These are phyloP conservation scores for Scaptodrosophila lebanonensis DNA, from an alignment of 1,140 invertebrate species.

Conservation along the genomic window DNA sequence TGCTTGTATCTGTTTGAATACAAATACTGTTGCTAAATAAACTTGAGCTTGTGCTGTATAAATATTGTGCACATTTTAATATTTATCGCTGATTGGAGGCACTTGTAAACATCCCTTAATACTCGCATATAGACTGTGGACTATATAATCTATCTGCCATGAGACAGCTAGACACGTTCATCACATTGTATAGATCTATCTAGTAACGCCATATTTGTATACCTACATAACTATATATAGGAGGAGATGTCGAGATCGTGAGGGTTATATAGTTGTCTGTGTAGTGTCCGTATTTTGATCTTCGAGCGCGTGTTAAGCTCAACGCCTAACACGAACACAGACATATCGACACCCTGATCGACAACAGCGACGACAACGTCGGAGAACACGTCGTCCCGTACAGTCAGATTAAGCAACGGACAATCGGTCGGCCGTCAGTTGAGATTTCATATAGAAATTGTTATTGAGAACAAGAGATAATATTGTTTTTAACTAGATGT, in stretches of 20 bases:
- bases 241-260: too few species aligned
- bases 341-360: slow-evolving; percentile 45
- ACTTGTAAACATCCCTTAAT: too few species aligned
- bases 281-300: slow-evolving; percentile 61
- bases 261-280: slow-evolving; percentile 2
- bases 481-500: slow-evolving; percentile 77
- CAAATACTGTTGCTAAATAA: slow-evolving; percentile 7
- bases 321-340: slow-evolving; percentile 46
- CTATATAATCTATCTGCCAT: slow-evolving; percentile 2
- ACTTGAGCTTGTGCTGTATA: not conserved
- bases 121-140: slow-evolving; percentile 24
- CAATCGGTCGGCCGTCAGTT: slow-evolving; percentile 11
- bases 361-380: slow-evolving; percentile 23
- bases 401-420: slow-evolving; percentile 64
- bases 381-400: slow-evolving; percentile 43
- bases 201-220: slow-evolving; percentile 25
- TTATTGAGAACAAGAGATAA: slow-evolving; percentile 77
- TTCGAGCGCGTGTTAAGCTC: slow-evolving; percentile 21
- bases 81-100: slow-evolving; percentile 38
- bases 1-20: slow-evolving; percentile 14
- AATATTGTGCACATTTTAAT: slow-evolving; percentile 14
- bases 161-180: not conserved
- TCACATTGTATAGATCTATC: slow-evolving; percentile 19
- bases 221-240: not conserved
- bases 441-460: slow-evolving; percentile 55